Evolutionary conservation across 2,113 vertebrate species (phyloP).

Genomic region (Eidolon helvum): DNA sequence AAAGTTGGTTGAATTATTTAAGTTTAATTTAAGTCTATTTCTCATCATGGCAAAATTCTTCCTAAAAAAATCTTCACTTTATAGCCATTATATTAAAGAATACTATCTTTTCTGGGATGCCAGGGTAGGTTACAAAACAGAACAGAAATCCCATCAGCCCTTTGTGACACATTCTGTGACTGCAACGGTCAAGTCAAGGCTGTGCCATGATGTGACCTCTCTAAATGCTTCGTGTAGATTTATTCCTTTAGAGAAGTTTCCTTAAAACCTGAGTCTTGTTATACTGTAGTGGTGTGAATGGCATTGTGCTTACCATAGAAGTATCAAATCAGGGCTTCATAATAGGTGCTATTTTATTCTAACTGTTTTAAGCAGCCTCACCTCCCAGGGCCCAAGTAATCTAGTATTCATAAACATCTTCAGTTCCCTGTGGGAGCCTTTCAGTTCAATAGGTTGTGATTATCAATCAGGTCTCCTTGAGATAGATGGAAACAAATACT

Average conservation of each 20-base stretch:
- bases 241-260: background rate
- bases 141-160: background rate
- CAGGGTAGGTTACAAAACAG: background rate
- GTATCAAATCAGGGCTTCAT: background rate
- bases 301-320: background rate
- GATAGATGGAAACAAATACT: background rate
- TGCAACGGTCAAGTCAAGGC: background rate
- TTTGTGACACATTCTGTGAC: background rate
- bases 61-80: background rate
- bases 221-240: background rate
- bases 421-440: background rate
- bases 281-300: background rate
- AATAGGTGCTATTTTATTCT: background rate
- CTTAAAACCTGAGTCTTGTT: background rate
- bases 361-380: background rate
- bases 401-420: background rate
- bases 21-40: background rate
- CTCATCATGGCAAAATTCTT: background rate
- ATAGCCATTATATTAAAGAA: background rate
- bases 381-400: background rate
- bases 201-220: background rate
- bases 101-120: background rate
- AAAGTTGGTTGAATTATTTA: conserved; percentile 13
- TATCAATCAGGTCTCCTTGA: background rate
- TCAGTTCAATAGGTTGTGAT: background rate